Percentiles rank a stretch among this genome's conserved stretches.
Conservation (phyloP, 1,140 invertebrate genomes). For the Danaus plexippus region DNA sequence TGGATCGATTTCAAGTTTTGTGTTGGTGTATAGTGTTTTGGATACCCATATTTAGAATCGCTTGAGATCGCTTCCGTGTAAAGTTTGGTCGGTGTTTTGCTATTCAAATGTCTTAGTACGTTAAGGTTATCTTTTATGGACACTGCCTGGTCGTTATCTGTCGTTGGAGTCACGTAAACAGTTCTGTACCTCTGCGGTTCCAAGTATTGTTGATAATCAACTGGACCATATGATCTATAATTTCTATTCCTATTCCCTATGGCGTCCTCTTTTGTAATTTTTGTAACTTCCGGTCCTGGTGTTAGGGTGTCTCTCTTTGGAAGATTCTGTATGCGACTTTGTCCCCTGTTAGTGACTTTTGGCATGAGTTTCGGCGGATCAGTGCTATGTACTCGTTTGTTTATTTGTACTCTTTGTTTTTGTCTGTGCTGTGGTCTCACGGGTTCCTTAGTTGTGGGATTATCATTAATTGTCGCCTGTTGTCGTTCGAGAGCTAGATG, state of each 20-base stretch:
- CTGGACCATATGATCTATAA: slow-evolving; percentile 56
- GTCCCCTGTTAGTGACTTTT: slow-evolving; percentile 8
- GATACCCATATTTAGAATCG: slow-evolving; percentile 36
- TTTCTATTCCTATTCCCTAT: slow-evolving; percentile 41
- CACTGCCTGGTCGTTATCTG: slow-evolving; percentile 47
- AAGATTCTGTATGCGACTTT: slow-evolving; percentile 11
- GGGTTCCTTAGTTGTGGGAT: slow-evolving; percentile 16
- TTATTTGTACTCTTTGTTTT: slow-evolving; percentile 17
- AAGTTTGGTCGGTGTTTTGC: slow-evolving; percentile 26
- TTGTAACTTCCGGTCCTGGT: slow-evolving; percentile 22
- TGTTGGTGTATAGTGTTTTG: slow-evolving; percentile 42
- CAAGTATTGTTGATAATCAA: slow-evolving; percentile 41
- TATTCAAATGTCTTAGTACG: slow-evolving; percentile 21
- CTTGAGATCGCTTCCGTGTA: slow-evolving; percentile 43
- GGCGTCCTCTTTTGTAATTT: slow-evolving; percentile 38
- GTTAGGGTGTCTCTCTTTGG: slow-evolving; percentile 8
- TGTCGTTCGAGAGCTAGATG: slow-evolving; percentile 59
- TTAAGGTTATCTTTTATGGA: slow-evolving; percentile 52
- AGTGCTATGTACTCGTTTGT: slow-evolving; percentile 14
- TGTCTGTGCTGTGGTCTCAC: slow-evolving; percentile 13
- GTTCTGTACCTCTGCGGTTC: slow-evolving; percentile 35
- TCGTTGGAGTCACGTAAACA: slow-evolving; percentile 34
- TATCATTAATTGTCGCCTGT: slow-evolving; percentile 40
- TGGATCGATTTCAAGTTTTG: slow-evolving; percentile 40
- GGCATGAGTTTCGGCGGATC: slow-evolving; percentile 7